These are phyloP conservation scores for Todus mexicanus DNA, from an alignment of 2,797 vertebrate genomes.

Conservation along the genomic window DNA sequence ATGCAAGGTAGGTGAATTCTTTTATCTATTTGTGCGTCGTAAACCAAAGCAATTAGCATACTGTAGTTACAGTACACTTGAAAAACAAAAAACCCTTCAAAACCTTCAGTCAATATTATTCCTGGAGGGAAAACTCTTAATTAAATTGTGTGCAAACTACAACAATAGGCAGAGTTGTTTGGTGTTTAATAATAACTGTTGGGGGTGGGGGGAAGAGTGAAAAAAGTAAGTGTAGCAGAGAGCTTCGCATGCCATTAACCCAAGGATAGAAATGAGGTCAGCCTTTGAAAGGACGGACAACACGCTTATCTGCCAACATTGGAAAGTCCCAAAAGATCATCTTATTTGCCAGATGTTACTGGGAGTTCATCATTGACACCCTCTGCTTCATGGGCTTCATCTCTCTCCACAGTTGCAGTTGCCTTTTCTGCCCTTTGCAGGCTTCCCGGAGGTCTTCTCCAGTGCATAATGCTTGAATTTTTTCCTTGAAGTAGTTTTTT, in stretches of 20 bases:
- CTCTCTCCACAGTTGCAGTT: not conserved
- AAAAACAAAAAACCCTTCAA: conserved; percentile 26
- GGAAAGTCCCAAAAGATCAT: conserved; percentile 43
- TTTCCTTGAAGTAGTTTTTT: not conserved
- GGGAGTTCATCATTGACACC: conserved; percentile 61
- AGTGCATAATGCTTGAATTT: not conserved
- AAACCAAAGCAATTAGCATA: conserved; percentile 69
- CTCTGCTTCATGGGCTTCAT: conserved; percentile 37
- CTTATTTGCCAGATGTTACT: conserved; percentile 67
- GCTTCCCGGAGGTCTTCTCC: conserved; percentile 9
- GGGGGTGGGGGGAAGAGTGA: not conserved
- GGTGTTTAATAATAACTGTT: conserved; percentile 47
- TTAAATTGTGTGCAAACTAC: conserved; percentile 48
- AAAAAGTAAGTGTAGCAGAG: conserved; percentile 4
- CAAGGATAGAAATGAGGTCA: conserved; percentile 46
- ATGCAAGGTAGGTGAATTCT: conserved; percentile 65
- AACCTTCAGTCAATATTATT: conserved; percentile 66
- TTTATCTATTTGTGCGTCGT: conserved; percentile 65
- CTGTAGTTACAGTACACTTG: conserved; percentile 49
- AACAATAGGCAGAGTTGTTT: conserved; percentile 20
- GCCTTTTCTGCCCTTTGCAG: conserved; percentile 52
- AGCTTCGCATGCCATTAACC: not conserved
- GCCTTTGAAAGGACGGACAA: conserved; percentile 15
- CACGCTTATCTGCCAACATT: not conserved
- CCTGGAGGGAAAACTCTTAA: conserved; percentile 54